phyloP scores from a whole-genome alignment of 2,113 vertebrate genomes.

The Hemibagrus wyckioides region DNA sequence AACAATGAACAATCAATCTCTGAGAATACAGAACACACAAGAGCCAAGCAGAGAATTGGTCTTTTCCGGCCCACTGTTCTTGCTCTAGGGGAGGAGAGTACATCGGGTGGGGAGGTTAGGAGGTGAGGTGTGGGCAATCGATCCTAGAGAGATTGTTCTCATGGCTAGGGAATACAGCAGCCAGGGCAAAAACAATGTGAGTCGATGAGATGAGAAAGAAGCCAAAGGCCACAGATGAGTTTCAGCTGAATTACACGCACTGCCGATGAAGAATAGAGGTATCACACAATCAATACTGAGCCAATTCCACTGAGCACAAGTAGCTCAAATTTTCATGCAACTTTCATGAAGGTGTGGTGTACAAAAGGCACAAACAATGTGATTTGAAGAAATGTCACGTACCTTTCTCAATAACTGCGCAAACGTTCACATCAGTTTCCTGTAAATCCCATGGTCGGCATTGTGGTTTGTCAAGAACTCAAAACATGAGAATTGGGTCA shows the following conservation, averaged over 20 bases:
- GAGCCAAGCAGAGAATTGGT: conserved; percentile 66
- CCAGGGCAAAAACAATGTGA: conserved; percentile 11
- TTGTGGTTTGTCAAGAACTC: conserved; percentile 41
- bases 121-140: conserved; percentile 18
- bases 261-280: conserved; percentile 31
- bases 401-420: conserved; percentile 36
- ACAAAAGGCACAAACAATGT: conserved; percentile 26
- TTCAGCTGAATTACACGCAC: conserved; percentile 38
- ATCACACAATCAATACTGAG: conserved; percentile 35
- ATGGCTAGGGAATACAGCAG: conserved; percentile 13
- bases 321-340: conserved; percentile 26
- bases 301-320: conserved; percentile 6
- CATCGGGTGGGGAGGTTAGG: conserved; percentile 22
- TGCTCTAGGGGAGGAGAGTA: conserved; percentile 52
- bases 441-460: conserved; percentile 34
- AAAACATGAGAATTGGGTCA: conserved; percentile 33
- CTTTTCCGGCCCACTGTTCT: conserved; percentile 61
- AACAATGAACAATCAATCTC: conserved; percentile 80
- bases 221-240: conserved; percentile 38
- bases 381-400: conserved; percentile 29
- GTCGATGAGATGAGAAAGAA: conserved; percentile 13
- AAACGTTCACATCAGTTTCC: conserved; percentile 39
- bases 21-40: conserved; percentile 64
- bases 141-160: conserved; percentile 37
- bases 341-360: conserved; percentile 33